A percentile compares a stretch with the other conserved stretches of the same genome.
Conservation (phyloP, 2,888 invertebrate species). For the Dasypolia templi region DNA sequence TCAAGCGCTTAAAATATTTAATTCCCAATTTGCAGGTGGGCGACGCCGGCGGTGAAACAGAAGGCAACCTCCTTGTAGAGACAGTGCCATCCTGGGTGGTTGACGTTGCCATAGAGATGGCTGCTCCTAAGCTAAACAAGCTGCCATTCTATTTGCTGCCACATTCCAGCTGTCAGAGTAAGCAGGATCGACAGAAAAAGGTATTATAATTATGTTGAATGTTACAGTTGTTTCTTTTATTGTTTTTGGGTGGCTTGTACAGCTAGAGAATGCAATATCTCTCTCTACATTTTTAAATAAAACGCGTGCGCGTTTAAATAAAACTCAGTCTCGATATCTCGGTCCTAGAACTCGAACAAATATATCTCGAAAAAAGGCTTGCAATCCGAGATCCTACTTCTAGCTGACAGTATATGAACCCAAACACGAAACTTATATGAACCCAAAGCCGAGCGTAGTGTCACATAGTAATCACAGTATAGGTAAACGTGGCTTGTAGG, state of each 20-base stretch:
- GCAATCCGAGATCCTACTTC: no score
- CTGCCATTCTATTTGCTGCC: conserved; percentile 99
- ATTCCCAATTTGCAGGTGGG: conserved; percentile 91
- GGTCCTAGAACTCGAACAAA: no score
- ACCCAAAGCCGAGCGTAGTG: no score
- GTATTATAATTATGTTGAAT: conserved; percentile 82
- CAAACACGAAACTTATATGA: no score
- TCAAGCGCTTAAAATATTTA: background rate
- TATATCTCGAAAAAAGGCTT: no score
- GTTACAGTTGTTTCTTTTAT: background rate
- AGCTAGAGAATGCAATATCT: no score
- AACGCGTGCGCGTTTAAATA: no score
- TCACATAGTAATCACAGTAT: no score
- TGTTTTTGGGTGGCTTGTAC: no score
- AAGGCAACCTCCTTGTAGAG: conserved; percentile 97
- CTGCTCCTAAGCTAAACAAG: conserved; percentile 98
- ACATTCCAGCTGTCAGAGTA: conserved; percentile 94
- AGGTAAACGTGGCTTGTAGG: no score
- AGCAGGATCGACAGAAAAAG: conserved; percentile 94
- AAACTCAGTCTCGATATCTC: background rate
- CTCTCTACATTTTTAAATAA: no score
- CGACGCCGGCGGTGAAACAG: conserved; percentile 98
- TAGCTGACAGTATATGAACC: no score
- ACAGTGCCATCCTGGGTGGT: conserved; percentile 99
- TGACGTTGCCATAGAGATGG: conserved; percentile 98